phyloP scores from a whole-genome alignment of 2,797 vertebrate genomes.

The Spheniscus humboldti region DNA sequence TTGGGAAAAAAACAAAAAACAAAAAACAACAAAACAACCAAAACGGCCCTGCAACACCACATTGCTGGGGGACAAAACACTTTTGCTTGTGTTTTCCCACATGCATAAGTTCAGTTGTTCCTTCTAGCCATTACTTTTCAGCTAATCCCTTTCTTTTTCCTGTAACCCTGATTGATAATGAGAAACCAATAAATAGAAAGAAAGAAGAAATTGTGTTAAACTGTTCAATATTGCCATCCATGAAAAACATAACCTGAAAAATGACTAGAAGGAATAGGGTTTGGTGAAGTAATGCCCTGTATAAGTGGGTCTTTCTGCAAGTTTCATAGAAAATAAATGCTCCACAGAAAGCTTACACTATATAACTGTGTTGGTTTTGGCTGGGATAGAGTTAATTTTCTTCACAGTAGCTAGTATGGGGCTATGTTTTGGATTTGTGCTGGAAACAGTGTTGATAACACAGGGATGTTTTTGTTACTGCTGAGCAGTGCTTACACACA shows the following conservation, averaged over 20 bases:
- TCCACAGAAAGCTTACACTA: not conserved
- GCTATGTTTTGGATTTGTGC: no score
- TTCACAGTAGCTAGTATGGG: no score
- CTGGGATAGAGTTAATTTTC: no score
- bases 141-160: not conserved
- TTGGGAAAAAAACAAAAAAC: not conserved
- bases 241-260: not conserved
- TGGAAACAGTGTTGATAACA: no score
- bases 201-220: not conserved
- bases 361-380: no score
- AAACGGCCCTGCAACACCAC: not conserved
- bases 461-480: no score
- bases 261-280: not conserved
- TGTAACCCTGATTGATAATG: not conserved
- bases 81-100: not conserved
- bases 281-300: not conserved
- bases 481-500: no score
- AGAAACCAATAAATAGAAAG: not conserved
- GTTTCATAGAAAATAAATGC: not conserved
- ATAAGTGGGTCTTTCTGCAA: not conserved
- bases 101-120: not conserved
- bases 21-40: not conserved
- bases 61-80: rapidly evolving
- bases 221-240: not conserved
- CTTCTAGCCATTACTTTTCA: not conserved